Evolutionary conservation across 2,888 invertebrate species (phyloP).

Genomic region (Gasteruption jaculator): DNA sequence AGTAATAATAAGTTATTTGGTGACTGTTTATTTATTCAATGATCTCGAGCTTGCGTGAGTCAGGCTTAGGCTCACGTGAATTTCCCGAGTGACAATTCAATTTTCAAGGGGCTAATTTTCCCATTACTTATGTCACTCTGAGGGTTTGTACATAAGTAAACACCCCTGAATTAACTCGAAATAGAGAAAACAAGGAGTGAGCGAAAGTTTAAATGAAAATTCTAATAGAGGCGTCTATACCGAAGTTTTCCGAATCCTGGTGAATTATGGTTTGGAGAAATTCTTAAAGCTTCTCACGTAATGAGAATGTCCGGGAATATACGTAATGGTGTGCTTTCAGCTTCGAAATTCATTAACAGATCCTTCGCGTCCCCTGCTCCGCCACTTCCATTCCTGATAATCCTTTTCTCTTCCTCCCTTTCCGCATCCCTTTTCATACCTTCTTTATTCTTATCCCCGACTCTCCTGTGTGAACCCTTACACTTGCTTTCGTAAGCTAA

Average conservation of each 20-base stretch:
- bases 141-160: no score
- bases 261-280: conserved; percentile 36
- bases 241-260: conserved; percentile 28
- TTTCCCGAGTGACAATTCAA: no score
- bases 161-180: no score
- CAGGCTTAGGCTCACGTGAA: no score
- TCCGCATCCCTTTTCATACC: conserved; percentile 10
- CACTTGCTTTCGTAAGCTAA: conserved; percentile 31
- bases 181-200: conserved; percentile 2
- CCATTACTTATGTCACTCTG: no score
- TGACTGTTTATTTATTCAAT: no score
- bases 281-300: conserved; percentile 43
- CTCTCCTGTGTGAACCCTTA: conserved; percentile 26
- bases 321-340: conserved; percentile 29
- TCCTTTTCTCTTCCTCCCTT: conserved; percentile 12
- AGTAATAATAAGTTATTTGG: no score
- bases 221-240: no score
- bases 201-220: conserved; percentile 26
- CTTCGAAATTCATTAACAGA: conserved; percentile 39
- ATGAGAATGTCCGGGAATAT: conserved; percentile 35
- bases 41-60: no score
- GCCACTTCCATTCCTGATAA: conserved; percentile 21
- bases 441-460: conserved; percentile 7
- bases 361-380: conserved; percentile 20
- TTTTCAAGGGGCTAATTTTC: no score